Evolutionary conservation across 2,797 vertebrate genomes (phyloP).

Genomic region (Melanotaenia parkinsoni): DNA sequence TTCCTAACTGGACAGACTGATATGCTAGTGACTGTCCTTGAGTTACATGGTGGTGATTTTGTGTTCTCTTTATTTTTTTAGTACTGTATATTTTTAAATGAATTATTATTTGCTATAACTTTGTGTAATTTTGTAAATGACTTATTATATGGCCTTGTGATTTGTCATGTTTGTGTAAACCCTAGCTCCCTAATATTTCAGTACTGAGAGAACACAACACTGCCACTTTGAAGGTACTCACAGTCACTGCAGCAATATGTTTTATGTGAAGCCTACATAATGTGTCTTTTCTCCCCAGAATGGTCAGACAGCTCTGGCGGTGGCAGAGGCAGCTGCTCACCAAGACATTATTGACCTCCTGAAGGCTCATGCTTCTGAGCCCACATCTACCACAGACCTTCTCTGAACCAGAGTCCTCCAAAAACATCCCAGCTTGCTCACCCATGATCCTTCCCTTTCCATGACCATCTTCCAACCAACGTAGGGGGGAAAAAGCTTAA

Average conservation of each 20-base stretch:
- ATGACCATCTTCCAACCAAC: conserved; percentile 4
- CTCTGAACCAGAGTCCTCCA: conserved; percentile 61
- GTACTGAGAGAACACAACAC: conserved; percentile 46
- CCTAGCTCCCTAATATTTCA: background rate
- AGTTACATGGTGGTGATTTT: too few relatives aligned
- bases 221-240: conserved; percentile 63
- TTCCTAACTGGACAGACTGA: too few relatives aligned
- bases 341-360: conserved; percentile 80
- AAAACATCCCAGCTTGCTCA: conserved; percentile 12
- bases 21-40: too few relatives aligned
- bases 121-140: conserved; percentile 1
- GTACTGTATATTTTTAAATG: background rate
- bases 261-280: background rate
- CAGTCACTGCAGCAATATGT: conserved; percentile 58
- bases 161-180: background rate
- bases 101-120: conserved; percentile 5
- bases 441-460: conserved; percentile 4
- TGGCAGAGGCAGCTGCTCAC: conserved; percentile 77
- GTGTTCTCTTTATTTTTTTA: too few relatives aligned
- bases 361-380: conserved; percentile 62
- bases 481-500: conserved; percentile 42
- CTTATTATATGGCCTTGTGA: background rate
- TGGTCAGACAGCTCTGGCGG: conserved; percentile 75
- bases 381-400: conserved; percentile 45
- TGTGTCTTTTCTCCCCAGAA: conserved; percentile 64